These are phyloP conservation scores for Silvanus unidentatus DNA, from an alignment of 2,888 invertebrate species.

Conservation along the genomic window DNA sequence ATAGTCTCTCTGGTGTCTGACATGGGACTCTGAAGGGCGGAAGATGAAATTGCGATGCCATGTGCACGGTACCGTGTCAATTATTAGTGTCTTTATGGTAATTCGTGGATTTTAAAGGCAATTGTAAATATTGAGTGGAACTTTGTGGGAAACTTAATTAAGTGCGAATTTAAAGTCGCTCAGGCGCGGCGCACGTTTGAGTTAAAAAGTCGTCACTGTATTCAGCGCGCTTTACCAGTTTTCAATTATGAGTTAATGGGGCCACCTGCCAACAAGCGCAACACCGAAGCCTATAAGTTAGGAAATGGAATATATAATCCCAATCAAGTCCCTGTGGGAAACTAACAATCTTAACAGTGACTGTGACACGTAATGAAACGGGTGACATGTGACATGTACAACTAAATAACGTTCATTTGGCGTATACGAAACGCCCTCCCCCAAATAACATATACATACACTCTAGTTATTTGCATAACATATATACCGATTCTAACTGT, in stretches of 20 bases:
- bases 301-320: constrained; percentile 34
- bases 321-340: constrained; percentile 37
- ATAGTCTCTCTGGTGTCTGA: constrained; percentile 10
- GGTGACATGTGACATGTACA: constrained; percentile 40
- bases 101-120: too few species aligned
- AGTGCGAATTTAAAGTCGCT: too few species aligned
- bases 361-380: constrained; percentile 40
- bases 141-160: too few species aligned
- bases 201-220: too few species aligned
- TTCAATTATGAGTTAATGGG: background rate
- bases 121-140: too few species aligned
- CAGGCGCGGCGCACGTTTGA: too few species aligned
- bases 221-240: too few species aligned
- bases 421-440: constrained; percentile 23
- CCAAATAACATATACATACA: constrained; percentile 21
- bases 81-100: background rate
- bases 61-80: constrained; percentile 16
- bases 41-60: constrained; percentile 25
- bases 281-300: constrained; percentile 2
- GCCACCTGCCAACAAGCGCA: background rate
- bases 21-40: constrained; percentile 17
- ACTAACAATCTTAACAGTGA: constrained; percentile 37
- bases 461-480: constrained; percentile 34
- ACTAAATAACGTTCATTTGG: constrained; percentile 41
- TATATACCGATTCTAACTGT: constrained; percentile 30